Base-by-base conservation (phyloP, 2,113 vertebrate genomes). In the Platichthys flesus region DNA sequence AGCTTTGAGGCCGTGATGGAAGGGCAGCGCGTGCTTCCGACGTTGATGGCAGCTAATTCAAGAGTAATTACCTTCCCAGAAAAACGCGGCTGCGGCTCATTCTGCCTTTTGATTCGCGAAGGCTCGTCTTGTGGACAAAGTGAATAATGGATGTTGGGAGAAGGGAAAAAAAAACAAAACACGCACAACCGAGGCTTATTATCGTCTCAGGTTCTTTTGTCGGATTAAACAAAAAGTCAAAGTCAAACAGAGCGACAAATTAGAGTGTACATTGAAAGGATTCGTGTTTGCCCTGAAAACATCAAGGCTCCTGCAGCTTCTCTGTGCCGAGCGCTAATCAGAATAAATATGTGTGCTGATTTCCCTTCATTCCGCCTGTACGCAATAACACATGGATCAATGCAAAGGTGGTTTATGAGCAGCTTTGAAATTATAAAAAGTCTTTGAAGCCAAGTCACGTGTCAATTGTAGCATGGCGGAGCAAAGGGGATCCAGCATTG, bases 1-100 rank as follows among this genome's bases (percentile, higher is more conserved):
- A 67, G 70, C 21, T 16, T 49, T 24, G 60, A 79, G 64, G 74
- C 24, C 10, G 54, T 20, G 60, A 77, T 47, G 60, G 61, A 78
- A 55, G 67, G 16, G 0, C 5, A 31, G 35, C 59, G 7, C 15
- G 37, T 51, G 54, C 23, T 74, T 77, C 61, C 78, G 74, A 83
- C 71, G 61, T 21, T 79, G 82, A 85, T 62, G 68, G 66, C 20
- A 35, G 58, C 69, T 59, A 61, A 14, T 75, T 81, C 24, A 18
- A 47, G 42, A 68, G 81, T 80, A 85, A 90, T 86, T 71, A 82
- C 49, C 67, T 56, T 60, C 31, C 65, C 12, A 63, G 45, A 76
- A 70, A 70, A 84, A 76, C 5, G 72, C 5, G 1, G 45, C 47
- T 23, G 66, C 69, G 5, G 54, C n/a, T 76, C 64, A 63, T 78